phyloP scores from a whole-genome alignment of 2,888 invertebrate species.

The Diaphora mendica region DNA sequence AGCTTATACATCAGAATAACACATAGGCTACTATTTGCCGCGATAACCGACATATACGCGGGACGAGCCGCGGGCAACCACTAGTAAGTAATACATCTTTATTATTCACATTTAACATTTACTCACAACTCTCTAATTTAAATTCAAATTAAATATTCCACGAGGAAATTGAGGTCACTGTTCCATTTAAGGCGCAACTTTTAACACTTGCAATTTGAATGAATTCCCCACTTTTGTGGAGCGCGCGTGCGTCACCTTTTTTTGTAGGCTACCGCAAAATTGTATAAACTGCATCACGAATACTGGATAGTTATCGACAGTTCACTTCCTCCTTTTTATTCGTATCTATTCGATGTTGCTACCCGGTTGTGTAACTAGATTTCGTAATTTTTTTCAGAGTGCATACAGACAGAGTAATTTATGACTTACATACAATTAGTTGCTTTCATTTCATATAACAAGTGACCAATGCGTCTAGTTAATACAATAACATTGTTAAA shows the following conservation, averaged over 20 bases:
- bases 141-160: not conserved
- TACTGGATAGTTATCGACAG: constrained; percentile 25
- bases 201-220: constrained; percentile 18
- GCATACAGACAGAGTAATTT: not conserved
- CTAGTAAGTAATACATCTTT: too few relatives aligned
- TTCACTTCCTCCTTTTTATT: constrained; percentile 14
- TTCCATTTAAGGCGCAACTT: constrained; percentile 9
- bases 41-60: too few relatives aligned
- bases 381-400: not conserved
- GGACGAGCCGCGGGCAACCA: too few relatives aligned
- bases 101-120: not conserved
- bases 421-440: too few relatives aligned
- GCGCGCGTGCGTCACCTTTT: constrained; percentile 10
- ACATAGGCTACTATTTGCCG: too few relatives aligned
- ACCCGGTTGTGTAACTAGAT: not conserved
- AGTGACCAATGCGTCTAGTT: too few relatives aligned
- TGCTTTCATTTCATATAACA: too few relatives aligned
- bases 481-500: too few relatives aligned
- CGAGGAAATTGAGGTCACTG: constrained; percentile 7
- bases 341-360: not conserved
- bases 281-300: constrained; percentile 14
- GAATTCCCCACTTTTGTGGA: constrained; percentile 18
- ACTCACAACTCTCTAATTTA: not conserved
- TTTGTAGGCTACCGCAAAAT: constrained; percentile 19
- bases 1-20: too few relatives aligned